These are phyloP conservation scores for Dromas ardeola DNA, from an alignment of 2,113 vertebrate genomes.

Conservation along the genomic window DNA sequence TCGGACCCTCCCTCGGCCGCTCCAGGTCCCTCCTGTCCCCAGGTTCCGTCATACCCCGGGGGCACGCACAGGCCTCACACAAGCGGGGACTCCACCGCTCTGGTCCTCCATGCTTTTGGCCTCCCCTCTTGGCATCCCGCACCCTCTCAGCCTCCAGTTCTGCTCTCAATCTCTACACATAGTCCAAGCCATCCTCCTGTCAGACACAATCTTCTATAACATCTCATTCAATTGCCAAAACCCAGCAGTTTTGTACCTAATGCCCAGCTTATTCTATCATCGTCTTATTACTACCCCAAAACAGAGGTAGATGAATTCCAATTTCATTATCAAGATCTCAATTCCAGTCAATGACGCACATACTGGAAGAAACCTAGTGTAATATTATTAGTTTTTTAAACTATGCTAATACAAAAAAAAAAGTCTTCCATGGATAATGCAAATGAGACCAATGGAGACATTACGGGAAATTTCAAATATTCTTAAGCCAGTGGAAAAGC, in stretches of 20 bases:
- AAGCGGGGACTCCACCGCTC: background rate
- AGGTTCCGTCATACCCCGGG: background rate
- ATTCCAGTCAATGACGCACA: constrained; percentile 17
- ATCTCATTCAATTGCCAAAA: background rate
- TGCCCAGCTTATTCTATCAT: background rate
- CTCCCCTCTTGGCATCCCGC: background rate
- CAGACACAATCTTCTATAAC: background rate
- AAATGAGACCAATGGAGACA: background rate
- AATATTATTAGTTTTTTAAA: background rate
- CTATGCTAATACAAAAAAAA: background rate
- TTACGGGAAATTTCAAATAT: background rate
- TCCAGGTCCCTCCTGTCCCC: background rate
- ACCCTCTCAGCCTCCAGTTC: background rate
- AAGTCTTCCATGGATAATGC: background rate
- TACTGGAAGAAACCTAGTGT: background rate
- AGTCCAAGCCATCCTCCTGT: background rate
- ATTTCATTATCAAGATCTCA: constrained; percentile 6
- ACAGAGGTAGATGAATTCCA: background rate
- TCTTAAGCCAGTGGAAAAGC: background rate
- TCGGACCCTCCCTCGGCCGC: background rate
- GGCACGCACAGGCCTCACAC: background rate
- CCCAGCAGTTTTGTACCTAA: background rate
- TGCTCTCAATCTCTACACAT: accelerated
- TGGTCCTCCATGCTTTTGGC: background rate
- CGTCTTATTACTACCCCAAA: background rate